Evolutionary conservation across 2,888 invertebrate genomes (phyloP), one percentile per base, ranked within the genome.

Genomic region (Iphiclides podalirius): DNA sequence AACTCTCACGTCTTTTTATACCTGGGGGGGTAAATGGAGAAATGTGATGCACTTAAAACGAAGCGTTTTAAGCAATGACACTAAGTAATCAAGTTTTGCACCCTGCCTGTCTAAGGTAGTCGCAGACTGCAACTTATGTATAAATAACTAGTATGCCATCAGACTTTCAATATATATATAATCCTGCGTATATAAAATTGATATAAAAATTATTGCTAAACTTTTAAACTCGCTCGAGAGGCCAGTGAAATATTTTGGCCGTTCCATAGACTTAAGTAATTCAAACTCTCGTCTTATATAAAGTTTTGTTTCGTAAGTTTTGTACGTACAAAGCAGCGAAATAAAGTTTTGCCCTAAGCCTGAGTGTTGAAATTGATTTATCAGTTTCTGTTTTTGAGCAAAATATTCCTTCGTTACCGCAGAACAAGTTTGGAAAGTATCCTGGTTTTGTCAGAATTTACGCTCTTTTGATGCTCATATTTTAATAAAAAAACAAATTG

Each of bases 271-370:
- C 28, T 28, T 9, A 28, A 28, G 28, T 8, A 12, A 31, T 31
- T 31, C 31, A 31, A 31, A 11, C 31, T 31, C 26, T 1, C 11
- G 12, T 11, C 31, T 31, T 34, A 13, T 12, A 23, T 33, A 12
- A 34, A 42, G 42, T 14, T 42, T 42, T 42, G 42, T 42, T 42
- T 42, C 15, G 33, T 4, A 37, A 42, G 42, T 14, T 42, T 42
- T 37, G 9, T 31, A 20, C 20, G 11, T 41, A 31, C 12, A 37
- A 48, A 42, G 17, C 36, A 31, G 31, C 15, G 1, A 9, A 44
- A 38, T 9, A 45, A n/a, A 45, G 38, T 45, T 45, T 37, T 38
- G 4, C 31, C 3, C 36, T 31, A 38, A 13, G 26, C 33, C 38
- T 43, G 14, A 33, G 26, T 12, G 14, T 4, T 9, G 1, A 28